Conservation (phyloP, 2,888 invertebrate genomes). For the Elmis aenea region DNA sequence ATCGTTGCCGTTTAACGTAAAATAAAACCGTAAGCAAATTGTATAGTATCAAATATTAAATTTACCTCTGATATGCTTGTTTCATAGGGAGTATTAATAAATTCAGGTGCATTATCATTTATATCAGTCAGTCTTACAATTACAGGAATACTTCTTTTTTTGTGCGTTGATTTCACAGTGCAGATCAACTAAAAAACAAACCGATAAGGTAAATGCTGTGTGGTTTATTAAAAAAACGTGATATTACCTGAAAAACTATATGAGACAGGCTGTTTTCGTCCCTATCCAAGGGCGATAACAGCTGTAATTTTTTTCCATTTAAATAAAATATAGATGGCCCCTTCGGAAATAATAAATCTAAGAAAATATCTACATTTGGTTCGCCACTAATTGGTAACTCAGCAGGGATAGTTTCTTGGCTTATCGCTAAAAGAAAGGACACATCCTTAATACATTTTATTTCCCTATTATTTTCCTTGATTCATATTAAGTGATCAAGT, state of each 20-base stretch:
- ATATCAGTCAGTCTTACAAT: constrained; percentile 87
- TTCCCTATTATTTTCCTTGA: not conserved
- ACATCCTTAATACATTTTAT: constrained; percentile 2
- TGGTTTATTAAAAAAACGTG: not conserved
- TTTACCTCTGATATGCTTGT: constrained; percentile 81
- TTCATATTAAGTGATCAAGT: too few species aligned
- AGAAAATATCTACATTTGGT: constrained; percentile 69
- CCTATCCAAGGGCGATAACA: constrained; percentile 76
- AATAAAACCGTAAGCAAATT: too few species aligned
- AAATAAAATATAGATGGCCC: constrained; percentile 73
- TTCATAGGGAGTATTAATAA: constrained; percentile 79
- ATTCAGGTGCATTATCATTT: constrained; percentile 84
- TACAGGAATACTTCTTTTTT: constrained; percentile 79
- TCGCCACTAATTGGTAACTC: constrained; percentile 81
- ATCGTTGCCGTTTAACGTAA: too few species aligned
- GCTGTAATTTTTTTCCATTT: constrained; percentile 74
- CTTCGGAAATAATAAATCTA: constrained; percentile 76
- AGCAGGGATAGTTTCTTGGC: constrained; percentile 75
- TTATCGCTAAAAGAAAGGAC: constrained; percentile 63
- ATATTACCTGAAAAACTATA: constrained; percentile 77
- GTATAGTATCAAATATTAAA: not conserved
- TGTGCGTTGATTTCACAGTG: constrained; percentile 72
- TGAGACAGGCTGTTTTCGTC: constrained; percentile 82
- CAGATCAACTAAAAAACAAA: constrained; percentile 67
- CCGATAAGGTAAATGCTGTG: too few species aligned